Base-by-base conservation (phyloP, 2,888 invertebrate genomes). In the Conus canariensis region DNA sequence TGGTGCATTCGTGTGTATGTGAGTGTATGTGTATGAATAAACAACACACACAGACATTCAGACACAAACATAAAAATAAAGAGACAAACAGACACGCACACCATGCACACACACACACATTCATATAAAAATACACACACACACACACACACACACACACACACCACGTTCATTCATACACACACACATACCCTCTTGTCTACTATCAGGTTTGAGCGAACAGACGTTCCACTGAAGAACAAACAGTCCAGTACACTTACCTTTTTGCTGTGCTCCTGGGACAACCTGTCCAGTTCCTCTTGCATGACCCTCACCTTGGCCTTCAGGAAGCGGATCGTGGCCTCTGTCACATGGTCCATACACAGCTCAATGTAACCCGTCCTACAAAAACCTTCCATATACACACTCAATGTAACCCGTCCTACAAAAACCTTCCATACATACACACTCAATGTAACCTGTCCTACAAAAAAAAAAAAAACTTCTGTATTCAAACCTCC, bases 241-340 rank as follows among this genome's bases (percentile, higher is more conserved):
- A 30, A 1, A 2, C 30, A 30, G 30, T 30, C 30, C 2, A 2
- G 10, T 19, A 16, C 56, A 58, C 88, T 12, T 6, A 95, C 95
- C 94, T 95, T 95, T 92, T 94, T 95, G 58, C 91, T 92, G 87
- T 93, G 94, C 74, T 96, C 96, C 74, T 95, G 93, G 9, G 94
- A 92, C 16, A 96, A 91, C 90, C 95, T 92, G 85, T 96, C 96
- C 90, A 96, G 90, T 89, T 96, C 96, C 91, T 96, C 96, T 91
- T 96, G 96, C 95, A 96, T 96, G 7, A 96, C 96, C 45, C 96
- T 91, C 56, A 96, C 91, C 92, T 96, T 96, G 30, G 96, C 96
- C 91, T 96, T 96, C 90, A 96, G 93, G 92, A 96, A 96, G 70
- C 96, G 91, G 25, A 96, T 96, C 80, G 95, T 96, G 8, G 96